These are phyloP conservation scores for Cotesia chilonis DNA, from an alignment of 1,140 invertebrate genomes.

Conservation along the genomic window DNA sequence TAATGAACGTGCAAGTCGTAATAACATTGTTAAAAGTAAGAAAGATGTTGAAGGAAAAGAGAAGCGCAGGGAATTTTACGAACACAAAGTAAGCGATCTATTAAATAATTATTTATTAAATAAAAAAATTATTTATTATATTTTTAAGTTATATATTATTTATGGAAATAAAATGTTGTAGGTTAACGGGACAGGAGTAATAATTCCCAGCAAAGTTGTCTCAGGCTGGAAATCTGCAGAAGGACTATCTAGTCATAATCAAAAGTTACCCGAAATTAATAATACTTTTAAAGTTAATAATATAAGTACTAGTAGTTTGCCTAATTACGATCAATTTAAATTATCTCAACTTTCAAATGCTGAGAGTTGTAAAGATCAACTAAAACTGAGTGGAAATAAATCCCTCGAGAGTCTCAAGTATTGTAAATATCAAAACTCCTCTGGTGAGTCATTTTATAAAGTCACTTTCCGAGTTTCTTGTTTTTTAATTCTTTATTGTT, in stretches of 20 bases:
- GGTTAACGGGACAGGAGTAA: conserved; percentile 55
- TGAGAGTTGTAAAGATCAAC: neutral
- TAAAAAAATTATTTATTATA: too few relatives aligned
- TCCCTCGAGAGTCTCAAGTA: conserved; percentile 51
- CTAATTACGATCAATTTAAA: conserved; percentile 65
- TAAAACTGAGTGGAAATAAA: conserved; percentile 52
- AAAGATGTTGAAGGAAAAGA: conserved; percentile 6
- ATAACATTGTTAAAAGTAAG: conserved; percentile 39
- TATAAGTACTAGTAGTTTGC: conserved; percentile 64
- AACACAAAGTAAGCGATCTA: conserved; percentile 49
- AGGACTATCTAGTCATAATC: conserved; percentile 29
- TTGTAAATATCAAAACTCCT: too few relatives aligned
- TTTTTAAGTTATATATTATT: conserved; percentile 12
- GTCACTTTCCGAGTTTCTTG: too few relatives aligned
- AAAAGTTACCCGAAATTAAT: neutral
- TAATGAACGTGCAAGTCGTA: conserved; percentile 41
- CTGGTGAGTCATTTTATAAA: conserved; percentile 37
- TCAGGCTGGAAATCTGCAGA: conserved; percentile 47
- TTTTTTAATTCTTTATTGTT: too few relatives aligned
- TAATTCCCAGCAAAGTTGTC: conserved; percentile 55
- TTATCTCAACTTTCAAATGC: conserved; percentile 11
- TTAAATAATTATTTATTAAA: neutral
- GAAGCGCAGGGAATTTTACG: conserved; percentile 51
- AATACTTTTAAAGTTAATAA: conserved; percentile 53
- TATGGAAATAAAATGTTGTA: conserved; percentile 26